phyloP scores from a whole-genome alignment of 2,888 invertebrate species.

The Liodrosophila aerea region DNA sequence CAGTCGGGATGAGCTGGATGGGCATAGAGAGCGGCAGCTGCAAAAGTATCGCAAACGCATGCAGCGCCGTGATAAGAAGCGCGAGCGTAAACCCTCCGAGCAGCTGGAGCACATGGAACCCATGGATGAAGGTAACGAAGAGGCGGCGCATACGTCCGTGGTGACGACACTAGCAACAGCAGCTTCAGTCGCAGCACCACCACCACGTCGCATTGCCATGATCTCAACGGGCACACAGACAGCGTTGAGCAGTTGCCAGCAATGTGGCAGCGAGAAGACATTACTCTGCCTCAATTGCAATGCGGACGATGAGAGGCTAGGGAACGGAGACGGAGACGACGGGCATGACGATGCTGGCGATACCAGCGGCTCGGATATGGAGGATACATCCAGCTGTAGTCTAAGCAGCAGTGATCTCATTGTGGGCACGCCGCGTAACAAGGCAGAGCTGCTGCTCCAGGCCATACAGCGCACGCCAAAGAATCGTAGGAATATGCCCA shows the following conservation, averaged over 20 bases:
- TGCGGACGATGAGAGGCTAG: conserved; percentile 17
- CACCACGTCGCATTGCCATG: conserved; percentile 75
- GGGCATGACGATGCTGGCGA: conserved; percentile 48
- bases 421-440: conserved; percentile 81
- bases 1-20: conserved; percentile 53
- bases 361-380: conserved; percentile 64
- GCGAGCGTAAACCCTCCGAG: conserved; percentile 62
- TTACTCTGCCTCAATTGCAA: conserved; percentile 80
- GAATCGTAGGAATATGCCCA: conserved; percentile 67
- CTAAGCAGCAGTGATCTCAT: conserved; percentile 74
- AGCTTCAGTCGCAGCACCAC: conserved; percentile 4
- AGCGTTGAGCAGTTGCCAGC: conserved; percentile 70
- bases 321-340: conserved; percentile 40
- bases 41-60: conserved; percentile 82
- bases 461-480: conserved; percentile 84
- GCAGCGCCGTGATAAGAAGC: conserved; percentile 81
- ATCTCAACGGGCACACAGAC: conserved; percentile 83
- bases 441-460: conserved; percentile 84
- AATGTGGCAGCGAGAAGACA: conserved; percentile 81
- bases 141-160: conserved; percentile 24
- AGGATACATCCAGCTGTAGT: conserved; percentile 66
- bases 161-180: not conserved
- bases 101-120: conserved; percentile 48
- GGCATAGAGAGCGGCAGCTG: conserved; percentile 81
- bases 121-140: conserved; percentile 68